Conservation (phyloP, 1,140 invertebrate species). For the Drosophila sulfurigaster region DNA sequence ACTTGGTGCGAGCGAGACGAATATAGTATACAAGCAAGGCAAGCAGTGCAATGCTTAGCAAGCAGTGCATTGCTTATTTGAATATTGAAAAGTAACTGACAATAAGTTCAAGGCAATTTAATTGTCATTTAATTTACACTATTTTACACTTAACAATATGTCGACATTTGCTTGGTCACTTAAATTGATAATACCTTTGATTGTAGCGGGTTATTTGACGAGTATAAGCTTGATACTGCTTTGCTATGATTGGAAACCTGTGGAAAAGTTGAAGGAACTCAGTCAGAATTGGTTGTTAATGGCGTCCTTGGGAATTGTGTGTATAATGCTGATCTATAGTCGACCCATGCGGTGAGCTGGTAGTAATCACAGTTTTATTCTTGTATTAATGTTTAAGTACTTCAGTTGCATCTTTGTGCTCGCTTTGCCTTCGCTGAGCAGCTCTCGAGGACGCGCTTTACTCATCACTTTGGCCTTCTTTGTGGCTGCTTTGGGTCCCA, state of each 20-base stretch:
- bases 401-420: background rate
- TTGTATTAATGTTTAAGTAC: background rate
- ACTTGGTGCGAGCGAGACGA: conserved; percentile 1
- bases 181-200: background rate
- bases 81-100: background rate
- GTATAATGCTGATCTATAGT: background rate
- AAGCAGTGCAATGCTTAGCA: background rate
- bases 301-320: background rate
- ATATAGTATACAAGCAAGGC: background rate
- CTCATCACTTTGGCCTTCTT: background rate
- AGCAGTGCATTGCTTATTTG: background rate
- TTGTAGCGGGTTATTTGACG: background rate
- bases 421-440: background rate
- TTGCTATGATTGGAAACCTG: background rate
- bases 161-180: background rate
- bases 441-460: background rate
- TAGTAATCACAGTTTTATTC: background rate
- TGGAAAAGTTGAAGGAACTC: background rate
- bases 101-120: background rate
- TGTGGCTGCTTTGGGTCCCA: background rate
- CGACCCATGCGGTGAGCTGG: background rate
- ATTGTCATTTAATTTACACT: background rate
- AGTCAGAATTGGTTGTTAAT: background rate
- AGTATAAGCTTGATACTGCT: background rate
- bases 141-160: background rate